phyloP scores from a whole-genome alignment of 1,140 invertebrate species.

The Teleogryllus occipitalis region DNA sequence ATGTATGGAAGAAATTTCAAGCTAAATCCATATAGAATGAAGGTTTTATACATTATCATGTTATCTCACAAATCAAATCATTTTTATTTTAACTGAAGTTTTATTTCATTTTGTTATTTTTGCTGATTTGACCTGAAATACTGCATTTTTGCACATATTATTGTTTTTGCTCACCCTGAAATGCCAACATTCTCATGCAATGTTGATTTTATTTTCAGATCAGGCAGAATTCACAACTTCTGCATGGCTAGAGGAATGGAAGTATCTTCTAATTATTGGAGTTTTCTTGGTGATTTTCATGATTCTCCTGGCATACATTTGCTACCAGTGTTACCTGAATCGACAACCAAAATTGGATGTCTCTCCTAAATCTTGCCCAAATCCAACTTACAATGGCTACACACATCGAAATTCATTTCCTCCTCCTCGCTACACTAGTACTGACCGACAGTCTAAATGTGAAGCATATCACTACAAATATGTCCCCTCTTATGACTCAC shows the following conservation, averaged over 20 bases:
- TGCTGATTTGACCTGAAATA: neutral
- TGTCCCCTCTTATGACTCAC: constrained; percentile 8
- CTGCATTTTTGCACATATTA: neutral
- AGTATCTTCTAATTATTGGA: neutral
- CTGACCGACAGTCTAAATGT: neutral
- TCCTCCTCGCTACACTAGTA: constrained; percentile 11
- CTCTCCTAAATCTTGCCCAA: constrained; percentile 9
- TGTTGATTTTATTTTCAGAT: neutral
- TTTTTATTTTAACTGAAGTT: neutral
- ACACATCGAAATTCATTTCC: constrained; percentile 3
- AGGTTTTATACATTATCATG: no score
- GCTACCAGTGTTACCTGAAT: neutral
- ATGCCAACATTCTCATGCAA: neutral
- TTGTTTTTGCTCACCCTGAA: neutral
- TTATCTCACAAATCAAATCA: neutral
- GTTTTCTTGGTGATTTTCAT: neutral
- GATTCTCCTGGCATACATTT: neutral
- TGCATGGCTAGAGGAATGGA: neutral
- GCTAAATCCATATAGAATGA: no score
- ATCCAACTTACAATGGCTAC: constrained; percentile 16
- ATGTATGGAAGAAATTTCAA: neutral
- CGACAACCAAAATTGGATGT: constrained; percentile 10
- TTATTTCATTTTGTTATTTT: neutral
- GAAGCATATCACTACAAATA: constrained; percentile 7
- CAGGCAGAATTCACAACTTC: neutral